A percentile compares a stretch with the other conserved stretches of the same genome.
Conservation (phyloP, 2,113 vertebrate species). For the Sturnus vulgaris region DNA sequence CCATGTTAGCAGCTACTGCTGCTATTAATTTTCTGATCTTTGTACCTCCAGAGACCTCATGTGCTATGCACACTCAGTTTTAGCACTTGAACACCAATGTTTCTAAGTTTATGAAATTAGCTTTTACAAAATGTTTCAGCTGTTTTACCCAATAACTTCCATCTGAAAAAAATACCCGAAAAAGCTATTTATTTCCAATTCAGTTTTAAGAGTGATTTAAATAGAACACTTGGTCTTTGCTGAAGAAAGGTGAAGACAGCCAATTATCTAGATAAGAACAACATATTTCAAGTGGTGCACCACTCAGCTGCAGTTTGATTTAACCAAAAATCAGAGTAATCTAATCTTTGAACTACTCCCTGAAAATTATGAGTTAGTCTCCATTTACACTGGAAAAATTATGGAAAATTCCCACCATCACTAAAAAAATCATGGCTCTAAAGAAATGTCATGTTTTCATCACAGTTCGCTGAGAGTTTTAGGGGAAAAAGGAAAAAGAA, state of each 20-base stretch:
- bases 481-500: rapidly evolving
- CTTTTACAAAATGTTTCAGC: not conserved
- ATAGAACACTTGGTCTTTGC: not conserved
- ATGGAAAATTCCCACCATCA: not conserved
- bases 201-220: not conserved
- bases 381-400: not conserved
- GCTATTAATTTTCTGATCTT: not conserved
- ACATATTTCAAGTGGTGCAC: not conserved
- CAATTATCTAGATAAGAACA: not conserved
- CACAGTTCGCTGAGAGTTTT: not conserved
- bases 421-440: not conserved
- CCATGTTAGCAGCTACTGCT: constrained; percentile 43
- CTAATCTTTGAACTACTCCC: not conserved
- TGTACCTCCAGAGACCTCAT: not conserved
- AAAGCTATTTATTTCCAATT: not conserved
- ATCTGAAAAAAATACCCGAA: not conserved
- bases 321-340: not conserved
- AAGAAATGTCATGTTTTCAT: not conserved
- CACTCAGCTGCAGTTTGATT: not conserved
- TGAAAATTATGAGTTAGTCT: constrained; percentile 11
- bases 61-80: not conserved
- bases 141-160: not conserved
- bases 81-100: not conserved
- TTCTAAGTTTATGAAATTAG: not conserved
- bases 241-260: not conserved